A percentile compares a stretch with the other conserved stretches of the same genome.
Conservation (phyloP, 2,888 invertebrate genomes). For the Cybosia mesomella region DNA sequence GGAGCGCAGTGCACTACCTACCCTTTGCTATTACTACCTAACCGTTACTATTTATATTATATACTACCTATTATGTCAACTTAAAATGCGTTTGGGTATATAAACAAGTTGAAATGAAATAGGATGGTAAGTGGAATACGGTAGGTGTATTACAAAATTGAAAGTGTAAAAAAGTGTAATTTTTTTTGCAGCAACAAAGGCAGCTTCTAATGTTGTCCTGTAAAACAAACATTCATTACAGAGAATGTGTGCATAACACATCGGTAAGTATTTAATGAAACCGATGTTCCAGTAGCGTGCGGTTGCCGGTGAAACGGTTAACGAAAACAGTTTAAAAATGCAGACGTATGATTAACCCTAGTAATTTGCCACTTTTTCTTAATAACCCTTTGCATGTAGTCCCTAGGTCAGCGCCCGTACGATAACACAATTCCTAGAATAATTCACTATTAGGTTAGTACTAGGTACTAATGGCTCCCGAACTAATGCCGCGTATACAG, state of each 20-base stretch:
- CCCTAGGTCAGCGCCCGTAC: slow-evolving; percentile 29
- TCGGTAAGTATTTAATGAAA: slow-evolving; percentile 46
- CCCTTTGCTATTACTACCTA: no score
- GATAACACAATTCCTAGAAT: slow-evolving; percentile 57
- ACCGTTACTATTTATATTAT: no score
- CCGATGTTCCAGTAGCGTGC: slow-evolving; percentile 44
- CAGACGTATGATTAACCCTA: slow-evolving; percentile 66
- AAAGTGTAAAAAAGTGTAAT: slow-evolving; percentile 22
- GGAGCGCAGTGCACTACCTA: no score
- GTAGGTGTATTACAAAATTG: slow-evolving; percentile 14
- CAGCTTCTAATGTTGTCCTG: slow-evolving; percentile 16
- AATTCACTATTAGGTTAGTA: slow-evolving; percentile 50
- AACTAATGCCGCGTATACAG: slow-evolving; percentile 22
- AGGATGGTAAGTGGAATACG: neutral
- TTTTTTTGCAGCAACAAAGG: slow-evolving; percentile 19
- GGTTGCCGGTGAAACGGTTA: slow-evolving; percentile 33
- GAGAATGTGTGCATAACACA: slow-evolving; percentile 32
- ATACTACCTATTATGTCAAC: no score
- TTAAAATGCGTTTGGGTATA: no score
- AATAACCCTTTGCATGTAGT: slow-evolving; percentile 62
- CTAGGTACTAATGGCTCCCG: slow-evolving; percentile 41
- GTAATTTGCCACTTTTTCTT: slow-evolving; percentile 64
- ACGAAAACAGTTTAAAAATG: slow-evolving; percentile 57
- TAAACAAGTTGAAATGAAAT: no score
- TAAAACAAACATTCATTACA: slow-evolving; percentile 38